phyloP scores from a whole-genome alignment of 2,888 invertebrate genomes.

The Molorchus minor region DNA sequence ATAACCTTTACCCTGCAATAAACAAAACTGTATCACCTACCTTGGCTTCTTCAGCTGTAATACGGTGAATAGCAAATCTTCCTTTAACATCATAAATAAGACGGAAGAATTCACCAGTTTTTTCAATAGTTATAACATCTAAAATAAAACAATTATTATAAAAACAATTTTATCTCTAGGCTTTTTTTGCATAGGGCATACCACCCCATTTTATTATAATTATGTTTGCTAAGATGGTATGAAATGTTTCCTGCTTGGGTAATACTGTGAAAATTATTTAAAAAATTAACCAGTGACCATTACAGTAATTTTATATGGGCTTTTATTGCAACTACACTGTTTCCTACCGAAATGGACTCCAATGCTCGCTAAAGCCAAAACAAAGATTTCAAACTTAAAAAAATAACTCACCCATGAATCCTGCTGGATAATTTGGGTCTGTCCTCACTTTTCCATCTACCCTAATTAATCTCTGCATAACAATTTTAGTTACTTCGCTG shows the following conservation, averaged over 20 bases:
- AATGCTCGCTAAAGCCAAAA: constrained; percentile 59
- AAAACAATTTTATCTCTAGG: neutral
- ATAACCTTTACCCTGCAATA: no score
- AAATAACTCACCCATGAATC: constrained; percentile 92
- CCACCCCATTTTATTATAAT: neutral
- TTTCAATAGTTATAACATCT: constrained; percentile 99
- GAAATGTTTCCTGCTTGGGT: constrained; percentile 64
- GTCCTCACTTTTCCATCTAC: constrained; percentile 98
- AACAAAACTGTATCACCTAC: no score
- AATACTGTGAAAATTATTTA: constrained; percentile 61
- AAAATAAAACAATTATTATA: constrained; percentile 55
- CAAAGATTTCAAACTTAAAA: neutral
- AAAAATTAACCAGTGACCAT: constrained; percentile 63
- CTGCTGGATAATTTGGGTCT: constrained; percentile 96
- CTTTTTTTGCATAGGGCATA: neutral
- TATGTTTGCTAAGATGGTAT: neutral
- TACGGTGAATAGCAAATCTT: constrained; percentile 96
- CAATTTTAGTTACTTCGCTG: constrained; percentile 96
- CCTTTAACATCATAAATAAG: constrained; percentile 99
- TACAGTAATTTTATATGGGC: constrained; percentile 60
- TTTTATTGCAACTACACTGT: constrained; percentile 61
- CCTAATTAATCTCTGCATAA: constrained; percentile 97
- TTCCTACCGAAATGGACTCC: constrained; percentile 38
- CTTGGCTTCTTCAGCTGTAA: constrained; percentile 96
- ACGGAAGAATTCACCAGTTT: constrained; percentile 97